Conservation (phyloP, 1,140 invertebrate genomes). For the Meloidogyne exigua region DNA sequence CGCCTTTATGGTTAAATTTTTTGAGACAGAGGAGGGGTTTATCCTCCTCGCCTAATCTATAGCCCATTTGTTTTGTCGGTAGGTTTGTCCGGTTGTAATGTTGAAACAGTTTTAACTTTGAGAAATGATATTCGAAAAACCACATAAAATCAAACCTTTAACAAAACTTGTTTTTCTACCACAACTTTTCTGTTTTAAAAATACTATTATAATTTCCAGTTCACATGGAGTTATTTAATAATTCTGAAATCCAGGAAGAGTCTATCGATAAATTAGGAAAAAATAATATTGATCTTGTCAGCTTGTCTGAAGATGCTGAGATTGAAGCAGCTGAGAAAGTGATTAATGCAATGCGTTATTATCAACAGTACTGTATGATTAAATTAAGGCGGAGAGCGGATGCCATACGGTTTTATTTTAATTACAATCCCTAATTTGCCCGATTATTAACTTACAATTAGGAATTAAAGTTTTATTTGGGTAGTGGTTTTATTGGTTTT, state of each 20-base stretch:
- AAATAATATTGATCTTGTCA: neutral
- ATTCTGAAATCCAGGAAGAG: neutral
- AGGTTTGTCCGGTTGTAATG: too few relatives aligned
- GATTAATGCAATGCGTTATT: constrained; percentile 33
- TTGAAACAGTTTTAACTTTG: too few relatives aligned
- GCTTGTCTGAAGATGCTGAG: constrained; percentile 10
- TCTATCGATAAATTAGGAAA: neutral
- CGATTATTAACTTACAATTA: neutral
- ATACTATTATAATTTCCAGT: too few relatives aligned
- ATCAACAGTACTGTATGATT: constrained; percentile 24
- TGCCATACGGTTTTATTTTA: constrained; percentile 15
- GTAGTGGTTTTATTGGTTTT: neutral
- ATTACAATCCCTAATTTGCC: neutral
- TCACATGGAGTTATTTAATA: neutral
- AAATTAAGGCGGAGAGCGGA: constrained; percentile 27
- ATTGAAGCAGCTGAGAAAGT: constrained; percentile 36
- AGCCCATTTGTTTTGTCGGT: too few relatives aligned
- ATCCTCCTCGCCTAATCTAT: neutral
- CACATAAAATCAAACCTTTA: too few relatives aligned
- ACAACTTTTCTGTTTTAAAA: too few relatives aligned
- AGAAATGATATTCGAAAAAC: too few relatives aligned
- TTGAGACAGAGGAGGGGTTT: constrained; percentile 3
- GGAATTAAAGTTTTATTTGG: neutral
- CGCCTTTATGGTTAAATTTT: neutral
- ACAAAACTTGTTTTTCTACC: too few relatives aligned